Base-by-base conservation (phyloP, 64 coral and sea anemone genomes). In the Dendrophyllia cribrosa region DNA sequence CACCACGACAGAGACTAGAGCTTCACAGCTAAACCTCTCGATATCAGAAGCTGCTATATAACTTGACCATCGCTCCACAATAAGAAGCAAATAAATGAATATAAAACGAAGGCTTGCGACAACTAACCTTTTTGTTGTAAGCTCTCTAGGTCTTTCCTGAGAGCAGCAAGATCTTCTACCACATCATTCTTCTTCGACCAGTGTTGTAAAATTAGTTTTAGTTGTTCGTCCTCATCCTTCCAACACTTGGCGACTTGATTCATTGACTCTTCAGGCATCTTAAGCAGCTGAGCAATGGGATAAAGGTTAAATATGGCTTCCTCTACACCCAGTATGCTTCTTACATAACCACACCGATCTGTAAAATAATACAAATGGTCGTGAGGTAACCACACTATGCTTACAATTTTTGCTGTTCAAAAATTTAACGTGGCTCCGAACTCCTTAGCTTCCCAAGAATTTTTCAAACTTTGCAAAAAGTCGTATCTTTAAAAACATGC, bases 281-380 rank as follows among this genome's bases (percentile, higher is more conserved):
- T n/a, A 66, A 89, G 20, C 59, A 24, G 46, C 22, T 65, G 25
- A 20, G 87, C 87, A 52, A 89, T 26, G 47, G 87, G 74, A 9
- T 45, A 15, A 48, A 89, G 43, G 76, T 89, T 89, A 43, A 77
- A 48, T 51, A 89, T 78, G 17, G 16, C 51, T 55, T 11, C 24
- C 47, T 89, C 87, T 2, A 89, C 45, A 9, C 58, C 23, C 2
- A 89, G n/a, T 17, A 78, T 11, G 10, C 76, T 46, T 48, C 59
- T 89, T 7, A 89, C n/a, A 20, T 89, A 89, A 11, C 59, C 73
- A 17, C 44, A 52, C 16, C 78, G 73, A 78, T 78, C 87, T 89
- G 59, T 22, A 77, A 56, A 5, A 77, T 1, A 50, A 34, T 19
- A 84, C 4, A 9, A 5, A 4, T 5, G 51, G 4, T 53, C 4